A percentile compares a stretch with the other conserved stretches of the same genome.
Evolutionary conservation across 2,888 invertebrate species (phyloP).

Genomic region (Orthosia cruda): DNA sequence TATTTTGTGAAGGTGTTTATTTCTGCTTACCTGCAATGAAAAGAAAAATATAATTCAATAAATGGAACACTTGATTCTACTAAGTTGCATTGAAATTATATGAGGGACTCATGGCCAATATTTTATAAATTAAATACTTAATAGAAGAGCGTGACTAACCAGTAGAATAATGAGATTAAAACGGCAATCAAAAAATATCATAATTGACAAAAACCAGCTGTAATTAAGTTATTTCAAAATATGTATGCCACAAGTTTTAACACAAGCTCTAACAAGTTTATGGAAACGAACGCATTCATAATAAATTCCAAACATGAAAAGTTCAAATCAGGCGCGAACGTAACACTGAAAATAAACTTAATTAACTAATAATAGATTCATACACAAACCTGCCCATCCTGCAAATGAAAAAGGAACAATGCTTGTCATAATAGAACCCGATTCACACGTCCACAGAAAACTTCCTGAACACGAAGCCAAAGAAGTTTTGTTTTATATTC

Average conservation of each 20-base stretch:
- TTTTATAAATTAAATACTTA: not conserved
- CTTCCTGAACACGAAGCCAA: conserved; percentile 56
- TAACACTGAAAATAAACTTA: conserved; percentile 22
- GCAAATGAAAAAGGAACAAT: conserved; percentile 23
- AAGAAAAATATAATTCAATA: not conserved
- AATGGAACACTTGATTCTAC: not conserved
- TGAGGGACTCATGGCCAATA: not conserved
- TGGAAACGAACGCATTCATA: conserved; percentile 6
- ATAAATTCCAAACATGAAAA: conserved; percentile 24
- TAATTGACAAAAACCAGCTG: not conserved
- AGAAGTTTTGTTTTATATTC: conserved; percentile 73
- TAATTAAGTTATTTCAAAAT: not conserved
- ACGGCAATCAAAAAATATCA: not conserved
- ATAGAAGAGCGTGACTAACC: not conserved
- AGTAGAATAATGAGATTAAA: not conserved
- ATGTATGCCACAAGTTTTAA: not conserved
- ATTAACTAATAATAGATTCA: conserved; percentile 19
- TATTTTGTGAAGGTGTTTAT: not conserved
- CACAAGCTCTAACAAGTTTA: not conserved
- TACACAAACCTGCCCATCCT: conserved; percentile 14
- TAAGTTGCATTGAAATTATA: not conserved
- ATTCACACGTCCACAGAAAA: conserved; percentile 29
- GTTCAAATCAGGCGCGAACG: not conserved
- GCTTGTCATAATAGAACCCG: conserved; percentile 25
- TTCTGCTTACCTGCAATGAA: conserved; percentile 43